Evolutionary conservation across 1,140 invertebrate genomes (phyloP).

Genomic region (Pollicipes pollicipes): DNA sequence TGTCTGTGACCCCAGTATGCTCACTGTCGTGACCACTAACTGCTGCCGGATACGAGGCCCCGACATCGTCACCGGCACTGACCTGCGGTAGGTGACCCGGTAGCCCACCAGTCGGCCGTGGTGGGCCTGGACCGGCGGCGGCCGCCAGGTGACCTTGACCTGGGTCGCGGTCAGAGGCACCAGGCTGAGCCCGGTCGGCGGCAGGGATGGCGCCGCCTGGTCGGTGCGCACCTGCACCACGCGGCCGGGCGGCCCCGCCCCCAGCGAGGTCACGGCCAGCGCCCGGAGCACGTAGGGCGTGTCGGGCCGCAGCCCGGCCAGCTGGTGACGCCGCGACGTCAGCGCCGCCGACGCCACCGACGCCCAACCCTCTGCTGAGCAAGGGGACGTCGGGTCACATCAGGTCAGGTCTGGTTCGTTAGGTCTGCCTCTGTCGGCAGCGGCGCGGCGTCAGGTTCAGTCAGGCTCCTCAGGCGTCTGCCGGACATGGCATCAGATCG

Average conservation of each 20-base stretch:
- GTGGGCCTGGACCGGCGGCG: constrained; percentile 26
- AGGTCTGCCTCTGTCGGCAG: too few species aligned
- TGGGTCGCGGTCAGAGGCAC: constrained; percentile 12
- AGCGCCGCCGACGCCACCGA: constrained; percentile 11
- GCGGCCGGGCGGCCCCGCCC: constrained; percentile 11
- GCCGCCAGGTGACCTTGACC: constrained; percentile 24
- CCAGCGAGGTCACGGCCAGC: constrained; percentile 14
- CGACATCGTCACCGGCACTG: too few species aligned
- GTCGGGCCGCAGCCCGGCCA: constrained; percentile 12
- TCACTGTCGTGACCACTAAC: too few species aligned
- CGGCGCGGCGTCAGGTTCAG: too few species aligned
- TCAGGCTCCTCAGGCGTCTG: too few species aligned
- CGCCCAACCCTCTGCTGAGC: constrained; percentile 11
- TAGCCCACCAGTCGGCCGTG: constrained; percentile 30
- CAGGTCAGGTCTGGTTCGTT: too few species aligned
- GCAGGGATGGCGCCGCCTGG: constrained; percentile 12
- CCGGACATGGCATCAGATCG: too few species aligned
- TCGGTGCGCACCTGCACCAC: constrained; percentile 11
- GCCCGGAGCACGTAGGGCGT: constrained; percentile 13
- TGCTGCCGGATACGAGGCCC: too few species aligned
- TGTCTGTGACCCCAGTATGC: too few species aligned
- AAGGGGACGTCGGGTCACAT: too few species aligned
- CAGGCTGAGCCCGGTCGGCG: constrained; percentile 11
- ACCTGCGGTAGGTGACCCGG: constrained; percentile 20
- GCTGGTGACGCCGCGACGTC: constrained; percentile 7